Evolutionary conservation across 1,140 invertebrate genomes (phyloP).

Genomic region (Agrypnia vestita): DNA sequence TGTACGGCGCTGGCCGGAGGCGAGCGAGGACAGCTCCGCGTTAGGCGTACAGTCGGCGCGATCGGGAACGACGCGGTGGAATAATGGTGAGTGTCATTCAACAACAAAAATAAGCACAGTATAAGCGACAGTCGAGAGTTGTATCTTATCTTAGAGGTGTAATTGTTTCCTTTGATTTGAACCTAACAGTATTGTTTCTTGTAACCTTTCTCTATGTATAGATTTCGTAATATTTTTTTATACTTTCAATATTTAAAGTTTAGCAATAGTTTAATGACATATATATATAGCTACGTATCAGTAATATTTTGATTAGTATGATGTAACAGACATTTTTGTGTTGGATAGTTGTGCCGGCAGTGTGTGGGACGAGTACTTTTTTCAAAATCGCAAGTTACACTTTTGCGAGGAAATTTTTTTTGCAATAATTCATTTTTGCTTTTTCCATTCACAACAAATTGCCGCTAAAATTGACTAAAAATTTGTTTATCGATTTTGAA

Average conservation of each 20-base stretch:
- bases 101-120: slow-evolving; percentile 29
- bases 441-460: no score
- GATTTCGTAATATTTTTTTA: background rate
- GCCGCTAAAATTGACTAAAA: no score
- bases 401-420: no score
- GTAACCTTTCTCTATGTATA: slow-evolving; percentile 20
- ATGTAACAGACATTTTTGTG: slow-evolving; percentile 3
- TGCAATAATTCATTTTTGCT: no score
- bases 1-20: slow-evolving; percentile 8
- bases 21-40: background rate
- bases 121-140: slow-evolving; percentile 20
- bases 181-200: slow-evolving; percentile 7
- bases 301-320: slow-evolving; percentile 10
- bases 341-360: slow-evolving; percentile 10
- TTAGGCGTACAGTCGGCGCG: slow-evolving; percentile 22
- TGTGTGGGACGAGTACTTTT: background rate
- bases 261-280: slow-evolving; percentile 15
- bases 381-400: background rate
- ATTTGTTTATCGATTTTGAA: no score
- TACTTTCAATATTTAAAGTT: background rate
- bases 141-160: slow-evolving; percentile 24
- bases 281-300: no score
- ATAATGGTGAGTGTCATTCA: slow-evolving; percentile 21
- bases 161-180: slow-evolving; percentile 14
- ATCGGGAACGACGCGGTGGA: slow-evolving; percentile 11